Conservation (phyloP, 2,113 vertebrate genomes). For the Corydoras maculifer region DNA sequence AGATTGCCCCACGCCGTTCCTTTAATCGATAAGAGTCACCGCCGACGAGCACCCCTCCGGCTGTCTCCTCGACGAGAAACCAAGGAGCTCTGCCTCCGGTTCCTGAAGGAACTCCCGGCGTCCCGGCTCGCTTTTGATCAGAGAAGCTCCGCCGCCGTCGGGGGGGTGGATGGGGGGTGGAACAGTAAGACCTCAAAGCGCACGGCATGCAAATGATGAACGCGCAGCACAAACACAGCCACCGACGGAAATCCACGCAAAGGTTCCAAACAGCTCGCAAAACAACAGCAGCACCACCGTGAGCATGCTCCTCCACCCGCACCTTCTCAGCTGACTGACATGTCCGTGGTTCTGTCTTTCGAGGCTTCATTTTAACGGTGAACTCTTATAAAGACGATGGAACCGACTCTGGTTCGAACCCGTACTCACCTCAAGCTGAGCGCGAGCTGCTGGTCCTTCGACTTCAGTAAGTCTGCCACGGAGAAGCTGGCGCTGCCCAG, state of each 20-base stretch:
- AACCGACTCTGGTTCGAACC: not conserved
- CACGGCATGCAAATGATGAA: not conserved
- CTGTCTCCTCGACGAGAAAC: not conserved
- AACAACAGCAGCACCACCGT: too few species aligned
- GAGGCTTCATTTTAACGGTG: not conserved
- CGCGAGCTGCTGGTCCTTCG: constrained; percentile 81
- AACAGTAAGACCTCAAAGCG: constrained; percentile 2
- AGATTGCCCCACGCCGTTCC: not conserved
- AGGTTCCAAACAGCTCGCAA: not conserved
- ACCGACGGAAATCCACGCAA: not conserved
- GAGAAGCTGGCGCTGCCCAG: constrained; percentile 86
- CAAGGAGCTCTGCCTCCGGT: not conserved
- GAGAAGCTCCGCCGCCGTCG: constrained; percentile 1
- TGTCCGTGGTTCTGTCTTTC: not conserved
- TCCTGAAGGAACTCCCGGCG: constrained; percentile 5
- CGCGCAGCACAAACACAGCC: not conserved
- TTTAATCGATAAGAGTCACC: constrained; percentile 10
- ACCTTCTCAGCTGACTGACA: too few species aligned
- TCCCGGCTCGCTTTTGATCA: constrained; percentile 23
- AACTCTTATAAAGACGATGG: not conserved
- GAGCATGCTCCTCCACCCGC: too few species aligned
- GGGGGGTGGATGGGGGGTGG: not conserved
- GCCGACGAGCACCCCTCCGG: not conserved
- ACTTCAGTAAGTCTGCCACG: constrained; percentile 81
- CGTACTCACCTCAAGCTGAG: constrained; percentile 82